phyloP scores from a whole-genome alignment of 2,113 vertebrate genomes.

The Sturnira hondurensis region DNA sequence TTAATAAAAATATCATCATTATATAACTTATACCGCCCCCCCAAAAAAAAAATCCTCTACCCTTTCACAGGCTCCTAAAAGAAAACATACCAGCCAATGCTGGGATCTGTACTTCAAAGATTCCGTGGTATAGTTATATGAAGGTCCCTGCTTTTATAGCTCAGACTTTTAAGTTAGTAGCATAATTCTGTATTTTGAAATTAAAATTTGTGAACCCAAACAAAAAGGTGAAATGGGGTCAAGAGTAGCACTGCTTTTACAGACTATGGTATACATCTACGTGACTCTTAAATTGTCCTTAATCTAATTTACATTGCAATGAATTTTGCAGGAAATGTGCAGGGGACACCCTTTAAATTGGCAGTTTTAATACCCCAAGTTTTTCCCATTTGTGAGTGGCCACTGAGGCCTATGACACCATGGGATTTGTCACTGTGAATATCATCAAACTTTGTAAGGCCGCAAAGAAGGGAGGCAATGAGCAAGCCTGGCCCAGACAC shows the following conservation, averaged over 20 bases:
- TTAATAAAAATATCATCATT: slow-evolving; percentile 41
- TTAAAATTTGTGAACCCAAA: not conserved
- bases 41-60: not conserved
- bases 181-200: not conserved
- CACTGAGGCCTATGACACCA: not conserved
- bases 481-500: not conserved
- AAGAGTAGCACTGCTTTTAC: not conserved
- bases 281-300: not conserved
- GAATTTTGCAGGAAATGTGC: not conserved
- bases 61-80: not conserved
- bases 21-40: not conserved
- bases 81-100: not conserved
- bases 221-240: not conserved
- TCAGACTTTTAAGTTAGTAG: not conserved
- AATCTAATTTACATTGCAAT: not conserved
- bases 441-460: not conserved
- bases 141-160: not conserved
- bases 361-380: not conserved
- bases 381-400: not conserved
- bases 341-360: not conserved
- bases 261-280: not conserved
- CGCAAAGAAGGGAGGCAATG: not conserved
- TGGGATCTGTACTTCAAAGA: not conserved
- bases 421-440: not conserved
- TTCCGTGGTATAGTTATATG: not conserved